These are phyloP conservation scores for Gymnocypris eckloni DNA, from an alignment of 2,797 vertebrate genomes.

Conservation along the genomic window DNA sequence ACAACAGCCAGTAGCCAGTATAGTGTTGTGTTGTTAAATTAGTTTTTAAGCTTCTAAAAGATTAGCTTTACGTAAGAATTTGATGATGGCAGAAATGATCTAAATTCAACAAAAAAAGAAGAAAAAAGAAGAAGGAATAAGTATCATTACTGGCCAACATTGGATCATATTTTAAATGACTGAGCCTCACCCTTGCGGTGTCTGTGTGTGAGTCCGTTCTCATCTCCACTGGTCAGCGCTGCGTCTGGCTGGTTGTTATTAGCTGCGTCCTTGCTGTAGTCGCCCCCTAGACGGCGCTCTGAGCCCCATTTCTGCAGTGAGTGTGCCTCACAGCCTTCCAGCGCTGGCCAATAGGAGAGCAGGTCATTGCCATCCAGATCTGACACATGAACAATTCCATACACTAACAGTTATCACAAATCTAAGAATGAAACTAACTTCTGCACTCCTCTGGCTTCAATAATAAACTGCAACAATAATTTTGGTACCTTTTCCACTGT, in stretches of 20 bases:
- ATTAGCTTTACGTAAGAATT: neutral
- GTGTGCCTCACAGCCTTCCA: slow-evolving; percentile 90
- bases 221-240: slow-evolving; percentile 96
- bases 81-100: neutral
- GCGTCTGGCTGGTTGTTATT: slow-evolving; percentile 94
- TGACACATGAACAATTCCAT: slow-evolving; percentile 69
- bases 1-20: neutral
- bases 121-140: neutral
- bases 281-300: slow-evolving; percentile 91
- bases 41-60: neutral
- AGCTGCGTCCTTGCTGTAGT: slow-evolving; percentile 91
- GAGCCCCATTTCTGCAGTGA: slow-evolving; percentile 98
- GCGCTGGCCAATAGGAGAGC: slow-evolving; percentile 94
- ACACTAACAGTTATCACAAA: slow-evolving; percentile 52
- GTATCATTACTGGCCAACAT: neutral
- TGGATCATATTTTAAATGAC: neutral
- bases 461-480: neutral
- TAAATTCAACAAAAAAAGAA: neutral
- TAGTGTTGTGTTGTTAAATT: neutral
- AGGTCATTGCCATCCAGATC: slow-evolving; percentile 97
- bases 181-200: slow-evolving; percentile 90
- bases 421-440: neutral
- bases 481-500: slow-evolving; percentile 87
- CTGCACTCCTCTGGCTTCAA: neutral
- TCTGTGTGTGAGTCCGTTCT: slow-evolving; percentile 88